phyloP scores from a whole-genome alignment of 2,888 invertebrate genomes.

The Nomada flava region DNA sequence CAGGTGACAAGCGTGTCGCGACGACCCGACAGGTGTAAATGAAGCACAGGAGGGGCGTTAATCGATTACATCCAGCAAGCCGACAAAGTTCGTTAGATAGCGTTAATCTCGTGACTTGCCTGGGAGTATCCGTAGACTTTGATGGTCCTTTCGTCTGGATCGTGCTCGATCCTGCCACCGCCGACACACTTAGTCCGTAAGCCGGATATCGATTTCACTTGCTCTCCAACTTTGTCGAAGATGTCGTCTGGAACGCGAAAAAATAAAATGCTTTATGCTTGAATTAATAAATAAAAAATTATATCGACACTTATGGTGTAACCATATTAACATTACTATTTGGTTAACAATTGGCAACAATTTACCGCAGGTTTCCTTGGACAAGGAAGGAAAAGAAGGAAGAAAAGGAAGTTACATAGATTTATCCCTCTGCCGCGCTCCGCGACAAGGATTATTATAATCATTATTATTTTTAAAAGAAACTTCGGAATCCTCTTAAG shows the following conservation, averaged over 20 bases:
- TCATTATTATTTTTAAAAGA: neutral
- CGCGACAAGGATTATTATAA: neutral
- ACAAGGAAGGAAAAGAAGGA: no score
- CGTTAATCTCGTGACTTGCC: conserved; percentile 82
- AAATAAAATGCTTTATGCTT: conserved; percentile 7
- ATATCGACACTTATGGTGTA: no score
- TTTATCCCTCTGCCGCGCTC: no score
- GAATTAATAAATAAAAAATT: no score
- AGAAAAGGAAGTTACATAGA: no score
- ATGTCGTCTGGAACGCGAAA: conserved; percentile 89
- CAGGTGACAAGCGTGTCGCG: neutral
- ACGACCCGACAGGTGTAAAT: neutral
- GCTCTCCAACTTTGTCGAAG: conserved; percentile 87
- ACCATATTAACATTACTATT: no score
- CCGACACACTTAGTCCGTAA: conserved; percentile 94
- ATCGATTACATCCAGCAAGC: conserved; percentile 13
- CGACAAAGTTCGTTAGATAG: conserved; percentile 1
- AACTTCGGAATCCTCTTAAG: neutral
- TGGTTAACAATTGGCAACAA: no score
- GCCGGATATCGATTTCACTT: conserved; percentile 84
- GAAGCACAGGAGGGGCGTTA: neutral
- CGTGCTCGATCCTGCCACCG: conserved; percentile 96
- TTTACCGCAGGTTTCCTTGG: no score
- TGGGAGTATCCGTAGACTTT: conserved; percentile 97
- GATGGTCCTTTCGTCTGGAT: conserved; percentile 90